Evolutionary conservation across 2,113 vertebrate genomes (phyloP).

Genomic region (Albula goreensis): DNA sequence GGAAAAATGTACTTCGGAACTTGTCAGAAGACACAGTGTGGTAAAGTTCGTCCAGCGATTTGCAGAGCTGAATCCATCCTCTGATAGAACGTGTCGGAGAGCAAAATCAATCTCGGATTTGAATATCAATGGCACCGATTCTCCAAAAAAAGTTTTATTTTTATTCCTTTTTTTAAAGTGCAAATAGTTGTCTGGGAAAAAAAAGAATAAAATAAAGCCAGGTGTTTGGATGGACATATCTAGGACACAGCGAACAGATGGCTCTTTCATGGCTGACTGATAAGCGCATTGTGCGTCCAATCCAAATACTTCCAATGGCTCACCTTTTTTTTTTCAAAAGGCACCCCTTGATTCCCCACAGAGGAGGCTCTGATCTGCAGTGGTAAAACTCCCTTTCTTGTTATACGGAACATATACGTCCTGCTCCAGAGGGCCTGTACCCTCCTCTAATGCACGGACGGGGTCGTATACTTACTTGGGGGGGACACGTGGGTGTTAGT

Average conservation of each 20-base stretch:
- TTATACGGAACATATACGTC: not conserved
- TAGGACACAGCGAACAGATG: not conserved
- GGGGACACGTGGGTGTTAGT: not conserved
- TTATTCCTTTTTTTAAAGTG: not conserved
- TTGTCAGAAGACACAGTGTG: conserved; percentile 31
- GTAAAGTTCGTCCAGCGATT: conserved; percentile 25
- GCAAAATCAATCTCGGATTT: not conserved
- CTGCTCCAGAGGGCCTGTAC: not conserved
- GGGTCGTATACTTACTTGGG: not conserved
- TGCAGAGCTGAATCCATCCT: conserved; percentile 4
- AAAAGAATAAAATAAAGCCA: not conserved
- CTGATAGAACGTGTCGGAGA: not conserved
- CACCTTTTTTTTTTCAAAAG: not conserved
- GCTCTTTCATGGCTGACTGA: conserved; percentile 5
- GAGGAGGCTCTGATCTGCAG: not conserved
- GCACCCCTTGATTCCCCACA: not conserved
- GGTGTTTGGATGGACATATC: not conserved
- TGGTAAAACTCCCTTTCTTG: not conserved
- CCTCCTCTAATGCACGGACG: not conserved
- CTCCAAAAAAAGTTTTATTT: not conserved
- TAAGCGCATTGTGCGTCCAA: not conserved
- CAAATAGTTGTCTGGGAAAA: not conserved
- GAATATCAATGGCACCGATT: not conserved
- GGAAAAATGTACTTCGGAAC: conserved; percentile 48
- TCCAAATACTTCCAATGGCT: not conserved